Conservation (phyloP, 2,113 vertebrate genomes). For the Apeltes quadracus region DNA sequence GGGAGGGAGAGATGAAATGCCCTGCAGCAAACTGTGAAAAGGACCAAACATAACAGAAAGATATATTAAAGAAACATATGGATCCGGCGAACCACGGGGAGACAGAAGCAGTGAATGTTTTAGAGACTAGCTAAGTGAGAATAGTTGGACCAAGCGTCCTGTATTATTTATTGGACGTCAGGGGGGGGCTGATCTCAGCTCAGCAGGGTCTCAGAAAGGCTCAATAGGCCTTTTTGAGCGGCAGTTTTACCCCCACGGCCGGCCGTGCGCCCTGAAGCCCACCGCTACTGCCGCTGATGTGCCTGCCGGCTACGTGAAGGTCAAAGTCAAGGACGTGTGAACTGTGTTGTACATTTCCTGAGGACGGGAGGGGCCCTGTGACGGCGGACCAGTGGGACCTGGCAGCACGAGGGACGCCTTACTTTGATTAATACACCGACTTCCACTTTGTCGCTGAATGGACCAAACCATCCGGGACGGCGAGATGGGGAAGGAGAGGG, state of each 20-base stretch:
- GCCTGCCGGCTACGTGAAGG: constrained; percentile 51
- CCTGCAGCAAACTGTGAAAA: constrained; percentile 49
- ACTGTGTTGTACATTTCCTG: constrained; percentile 12
- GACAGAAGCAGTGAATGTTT: constrained; percentile 23
- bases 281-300: constrained; percentile 26
- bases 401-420: constrained; percentile 54
- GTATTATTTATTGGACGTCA: constrained; percentile 33
- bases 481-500: not conserved
- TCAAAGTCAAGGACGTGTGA: constrained; percentile 68
- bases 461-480: constrained; percentile 73
- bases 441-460: constrained; percentile 57
- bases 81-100: constrained; percentile 25
- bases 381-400: constrained; percentile 54
- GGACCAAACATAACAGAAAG: constrained; percentile 3
- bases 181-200: constrained; percentile 46
- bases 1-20: constrained; percentile 48
- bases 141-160: constrained; percentile 55
- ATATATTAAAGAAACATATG: constrained; percentile 32
- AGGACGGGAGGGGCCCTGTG: constrained; percentile 20
- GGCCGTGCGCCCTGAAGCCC: constrained; percentile 34
- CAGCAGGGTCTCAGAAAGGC: constrained; percentile 37
- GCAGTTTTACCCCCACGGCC: constrained; percentile 38
- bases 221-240: constrained; percentile 20
- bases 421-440: constrained; percentile 81
- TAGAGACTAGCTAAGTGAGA: constrained; percentile 12